phyloP scores from a whole-genome alignment of 2,888 invertebrate genomes.

The Erebia palarica region DNA sequence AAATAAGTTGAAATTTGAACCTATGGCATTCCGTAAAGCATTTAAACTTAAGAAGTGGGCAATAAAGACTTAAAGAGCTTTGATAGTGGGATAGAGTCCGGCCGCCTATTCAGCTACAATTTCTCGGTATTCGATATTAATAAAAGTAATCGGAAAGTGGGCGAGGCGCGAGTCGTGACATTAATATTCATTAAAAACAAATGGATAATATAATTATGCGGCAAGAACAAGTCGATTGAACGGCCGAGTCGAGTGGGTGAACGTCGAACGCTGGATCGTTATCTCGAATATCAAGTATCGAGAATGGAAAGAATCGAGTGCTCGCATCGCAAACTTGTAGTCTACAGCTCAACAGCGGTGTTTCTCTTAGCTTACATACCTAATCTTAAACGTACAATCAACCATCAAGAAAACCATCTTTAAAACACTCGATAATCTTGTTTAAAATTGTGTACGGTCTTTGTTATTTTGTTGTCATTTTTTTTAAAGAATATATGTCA shows the following conservation, averaged over 20 bases:
- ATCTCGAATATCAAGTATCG: constrained; percentile 65
- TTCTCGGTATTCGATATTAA: constrained; percentile 34
- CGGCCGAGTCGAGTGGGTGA: constrained; percentile 58
- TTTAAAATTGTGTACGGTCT: too few relatives aligned
- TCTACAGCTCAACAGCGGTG: not conserved
- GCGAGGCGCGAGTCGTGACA: constrained; percentile 51
- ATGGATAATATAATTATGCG: constrained; percentile 75
- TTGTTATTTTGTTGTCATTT: too few relatives aligned
- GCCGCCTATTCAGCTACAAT: constrained; percentile 22
- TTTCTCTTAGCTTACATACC: constrained; percentile 60
- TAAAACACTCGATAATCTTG: too few relatives aligned
- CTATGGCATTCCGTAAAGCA: not conserved
- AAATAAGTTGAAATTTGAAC: not conserved
- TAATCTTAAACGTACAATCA: constrained; percentile 63
- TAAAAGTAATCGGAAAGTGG: constrained; percentile 57
- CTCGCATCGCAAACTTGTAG: constrained; percentile 38
- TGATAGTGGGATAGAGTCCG: constrained; percentile 7
- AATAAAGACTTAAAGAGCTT: constrained; percentile 7
- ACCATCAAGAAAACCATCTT: too few relatives aligned
- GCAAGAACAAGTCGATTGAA: constrained; percentile 70
- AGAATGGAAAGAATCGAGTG: constrained; percentile 42
- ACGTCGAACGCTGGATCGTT: constrained; percentile 61
- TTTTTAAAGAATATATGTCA: too few relatives aligned
- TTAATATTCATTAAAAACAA: constrained; percentile 79
- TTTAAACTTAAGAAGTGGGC: constrained; percentile 2